A percentile compares a stretch with the other conserved stretches of the same genome.
Conservation (phyloP, 2,888 invertebrate species). For the Poecilobothrus nobilitatus region DNA sequence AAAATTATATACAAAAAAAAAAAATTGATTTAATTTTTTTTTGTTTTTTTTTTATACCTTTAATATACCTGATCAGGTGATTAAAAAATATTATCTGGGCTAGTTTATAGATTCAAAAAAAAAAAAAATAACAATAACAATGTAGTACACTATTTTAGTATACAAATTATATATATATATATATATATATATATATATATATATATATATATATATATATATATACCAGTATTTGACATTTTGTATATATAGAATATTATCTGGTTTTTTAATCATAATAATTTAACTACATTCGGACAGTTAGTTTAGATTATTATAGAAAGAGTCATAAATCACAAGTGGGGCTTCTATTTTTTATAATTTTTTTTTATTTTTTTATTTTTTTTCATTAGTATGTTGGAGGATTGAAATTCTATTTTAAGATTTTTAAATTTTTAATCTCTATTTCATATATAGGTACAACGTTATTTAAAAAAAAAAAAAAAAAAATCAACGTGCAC, state of each 20-base stretch:
- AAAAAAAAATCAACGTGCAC: background rate
- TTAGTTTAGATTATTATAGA: background rate
- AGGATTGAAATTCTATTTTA: background rate
- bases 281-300: slow-evolving; percentile 3
- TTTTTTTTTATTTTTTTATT: no score
- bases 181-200: no score
- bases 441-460: no score
- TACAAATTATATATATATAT: no score
- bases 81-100: slow-evolving; percentile 6
- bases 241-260: background rate
- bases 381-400: background rate
- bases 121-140: no score
- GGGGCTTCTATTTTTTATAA: background rate
- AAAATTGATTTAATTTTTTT: no score
- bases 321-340: background rate
- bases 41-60: no score
- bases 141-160: no score
- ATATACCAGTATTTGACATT: background rate
- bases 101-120: background rate
- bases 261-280: slow-evolving; percentile 4
- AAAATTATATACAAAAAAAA: background rate
- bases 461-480: no score
- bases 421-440: no score
- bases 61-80: background rate
- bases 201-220: background rate